Base-by-base conservation (phyloP, 2,113 vertebrate genomes). In the Trogon surrucura region DNA sequence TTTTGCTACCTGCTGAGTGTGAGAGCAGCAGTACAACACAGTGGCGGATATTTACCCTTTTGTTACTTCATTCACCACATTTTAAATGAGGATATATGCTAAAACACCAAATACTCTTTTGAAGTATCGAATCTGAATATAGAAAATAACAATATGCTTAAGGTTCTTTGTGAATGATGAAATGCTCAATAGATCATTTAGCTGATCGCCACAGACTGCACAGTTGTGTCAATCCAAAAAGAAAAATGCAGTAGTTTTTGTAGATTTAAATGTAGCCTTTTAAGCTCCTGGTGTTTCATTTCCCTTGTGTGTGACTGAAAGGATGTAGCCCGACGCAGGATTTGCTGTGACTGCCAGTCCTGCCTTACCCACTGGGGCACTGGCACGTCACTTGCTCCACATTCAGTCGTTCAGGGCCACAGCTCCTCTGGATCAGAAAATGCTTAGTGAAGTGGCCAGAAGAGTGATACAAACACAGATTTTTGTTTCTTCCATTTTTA, bases 331-430 rank as follows among this genome's bases (percentile, higher is more conserved):
- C 0, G 7, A 51, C 79, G 54, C 85, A 81, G 45, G 19, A 34
- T 80, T 86, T 90, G 30, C 64, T 61, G 13, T 38, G 75, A 14
- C 65, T 70, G 74, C 34, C 5, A 4, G 67, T 66, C 45, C 44
- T 2, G 13, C 20, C 15, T 61, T 57, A 32, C 0, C 1, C 29
- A 8, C 27, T 0, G 0, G 74, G 48, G 30, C 0, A 1, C 41
- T 79, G 57, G 56, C 30, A 60, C 10, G 6, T 69, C 34, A 36
- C 30, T 89, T 92, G 53, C 16, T 90, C 27, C 13, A 18, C 4
- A 4, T 79, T n/a, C 60, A 38, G 27, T 71, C 89, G 38, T 36
- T 80, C 23, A 45, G 16, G 18, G 7, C 7, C 20, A 5, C 2
- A 5, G 23, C 18, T 83, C 80, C 47, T 73, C 47, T 56, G 69